A percentile compares a stretch with the other conserved stretches of the same genome.
phyloP scores from a whole-genome alignment of 2,113 vertebrate genomes.

The Synodontis membranacea region DNA sequence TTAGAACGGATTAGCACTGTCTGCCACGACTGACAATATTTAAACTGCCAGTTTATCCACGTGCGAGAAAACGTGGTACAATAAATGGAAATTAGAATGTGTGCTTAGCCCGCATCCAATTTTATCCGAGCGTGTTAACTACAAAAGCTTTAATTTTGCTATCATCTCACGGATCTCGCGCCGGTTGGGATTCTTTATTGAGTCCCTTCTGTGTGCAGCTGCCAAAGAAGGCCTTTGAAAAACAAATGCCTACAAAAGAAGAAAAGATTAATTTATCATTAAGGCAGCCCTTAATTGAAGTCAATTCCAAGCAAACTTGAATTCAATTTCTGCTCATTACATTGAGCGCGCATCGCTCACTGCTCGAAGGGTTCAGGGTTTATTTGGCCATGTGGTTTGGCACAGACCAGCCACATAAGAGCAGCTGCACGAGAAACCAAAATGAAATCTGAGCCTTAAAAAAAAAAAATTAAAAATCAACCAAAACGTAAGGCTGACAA shows the following conservation, averaged over 20 bases:
- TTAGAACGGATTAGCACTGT: constrained; percentile 86
- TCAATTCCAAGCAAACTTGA: constrained; percentile 98
- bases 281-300: constrained; percentile 98
- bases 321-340: constrained; percentile 98
- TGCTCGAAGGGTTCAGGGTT: constrained; percentile 72
- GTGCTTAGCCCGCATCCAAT: constrained; percentile 81
- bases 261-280: constrained; percentile 99
- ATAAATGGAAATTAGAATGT: constrained; percentile 87
- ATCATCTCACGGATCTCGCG: constrained; percentile 88
- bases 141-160: constrained; percentile 94
- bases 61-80: constrained; percentile 80
- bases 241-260: constrained; percentile 92
- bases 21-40: constrained; percentile 83
- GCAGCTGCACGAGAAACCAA: constrained; percentile 91
- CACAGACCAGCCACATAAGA: constrained; percentile 79
- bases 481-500: constrained; percentile 93
- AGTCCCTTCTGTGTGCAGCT: constrained; percentile 82
- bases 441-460: constrained; percentile 89
- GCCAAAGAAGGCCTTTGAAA: constrained; percentile 91
- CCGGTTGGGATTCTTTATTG: constrained; percentile 93
- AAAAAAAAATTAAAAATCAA: constrained; percentile 81
- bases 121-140: constrained; percentile 81
- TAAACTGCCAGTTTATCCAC: constrained; percentile 85
- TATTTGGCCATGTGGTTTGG: constrained; percentile 91
- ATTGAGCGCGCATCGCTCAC: constrained; percentile 77